phyloP scores from a whole-genome alignment of 2,113 vertebrate species.

The Microtus ochrogaster region DNA sequence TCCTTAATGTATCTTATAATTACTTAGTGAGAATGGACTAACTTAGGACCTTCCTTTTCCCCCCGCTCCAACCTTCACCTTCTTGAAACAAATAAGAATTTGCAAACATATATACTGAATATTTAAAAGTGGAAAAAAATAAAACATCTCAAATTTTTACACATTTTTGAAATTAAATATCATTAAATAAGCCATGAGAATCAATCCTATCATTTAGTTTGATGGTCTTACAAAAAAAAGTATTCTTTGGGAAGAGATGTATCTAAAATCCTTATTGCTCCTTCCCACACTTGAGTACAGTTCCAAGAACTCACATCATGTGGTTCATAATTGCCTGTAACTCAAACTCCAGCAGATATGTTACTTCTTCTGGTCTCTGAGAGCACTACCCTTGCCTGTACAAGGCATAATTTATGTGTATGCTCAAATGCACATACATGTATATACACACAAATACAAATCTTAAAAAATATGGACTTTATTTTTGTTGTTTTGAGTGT shows the following conservation, averaged over 20 bases:
- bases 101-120: conserved; percentile 1
- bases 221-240: neutral
- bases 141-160: conserved; percentile 6
- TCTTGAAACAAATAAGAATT: conserved; percentile 24
- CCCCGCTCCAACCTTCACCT: neutral
- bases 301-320: neutral
- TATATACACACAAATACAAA: neutral
- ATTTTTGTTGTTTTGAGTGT: neutral
- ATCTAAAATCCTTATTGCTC: neutral
- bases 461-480: neutral
- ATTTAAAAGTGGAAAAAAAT: neutral
- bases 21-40: neutral
- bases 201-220: neutral
- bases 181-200: neutral
- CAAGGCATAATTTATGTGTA: neutral
- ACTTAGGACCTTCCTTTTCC: conserved; percentile 28
- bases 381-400: neutral
- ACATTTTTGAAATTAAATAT: neutral
- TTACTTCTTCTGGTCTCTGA: neutral
- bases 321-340: neutral
- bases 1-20: neutral
- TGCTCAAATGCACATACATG: neutral
- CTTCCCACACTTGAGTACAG: neutral
- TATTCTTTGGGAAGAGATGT: neutral
- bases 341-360: neutral